Evolutionary conservation across 2,888 invertebrate genomes (phyloP).

Genomic region (Rhaphigaster nebulosa): DNA sequence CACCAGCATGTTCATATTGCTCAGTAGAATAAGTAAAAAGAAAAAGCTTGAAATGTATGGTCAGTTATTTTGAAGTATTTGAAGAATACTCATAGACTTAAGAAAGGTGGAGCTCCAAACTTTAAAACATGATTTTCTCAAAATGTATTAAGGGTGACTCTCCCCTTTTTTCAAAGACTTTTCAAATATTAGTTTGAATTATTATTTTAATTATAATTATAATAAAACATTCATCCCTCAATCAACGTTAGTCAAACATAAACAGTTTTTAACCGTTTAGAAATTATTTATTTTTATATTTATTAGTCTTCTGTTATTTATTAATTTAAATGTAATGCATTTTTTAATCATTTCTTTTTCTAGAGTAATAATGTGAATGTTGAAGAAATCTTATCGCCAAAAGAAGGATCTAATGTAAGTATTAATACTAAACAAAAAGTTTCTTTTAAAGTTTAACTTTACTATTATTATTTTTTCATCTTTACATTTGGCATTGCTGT

Average conservation of each 20-base stretch:
- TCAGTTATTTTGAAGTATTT: no score
- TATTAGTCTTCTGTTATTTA: background rate
- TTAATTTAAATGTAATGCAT: background rate
- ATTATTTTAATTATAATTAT: background rate
- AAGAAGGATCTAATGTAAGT: constrained; percentile 61
- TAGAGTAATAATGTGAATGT: constrained; percentile 77
- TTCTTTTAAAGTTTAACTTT: background rate
- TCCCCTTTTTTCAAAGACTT: no score
- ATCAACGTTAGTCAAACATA: background rate
- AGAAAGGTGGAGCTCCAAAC: no score
- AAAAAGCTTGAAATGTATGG: no score
- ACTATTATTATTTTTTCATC: background rate
- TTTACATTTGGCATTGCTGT: background rate
- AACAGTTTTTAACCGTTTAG: background rate
- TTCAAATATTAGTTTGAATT: background rate
- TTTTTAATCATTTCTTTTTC: constrained; percentile 63
- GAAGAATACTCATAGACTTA: no score
- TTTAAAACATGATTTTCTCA: no score
- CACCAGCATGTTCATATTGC: no score
- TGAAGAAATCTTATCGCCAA: constrained; percentile 74
- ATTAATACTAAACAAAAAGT: background rate
- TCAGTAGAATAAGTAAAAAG: no score
- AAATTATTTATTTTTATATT: background rate
- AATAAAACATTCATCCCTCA: background rate
- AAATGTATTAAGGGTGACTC: no score